Evolutionary conservation across 92 coral and sea anemone species (phyloP).

Genomic region (Actinernus sp.): DNA sequence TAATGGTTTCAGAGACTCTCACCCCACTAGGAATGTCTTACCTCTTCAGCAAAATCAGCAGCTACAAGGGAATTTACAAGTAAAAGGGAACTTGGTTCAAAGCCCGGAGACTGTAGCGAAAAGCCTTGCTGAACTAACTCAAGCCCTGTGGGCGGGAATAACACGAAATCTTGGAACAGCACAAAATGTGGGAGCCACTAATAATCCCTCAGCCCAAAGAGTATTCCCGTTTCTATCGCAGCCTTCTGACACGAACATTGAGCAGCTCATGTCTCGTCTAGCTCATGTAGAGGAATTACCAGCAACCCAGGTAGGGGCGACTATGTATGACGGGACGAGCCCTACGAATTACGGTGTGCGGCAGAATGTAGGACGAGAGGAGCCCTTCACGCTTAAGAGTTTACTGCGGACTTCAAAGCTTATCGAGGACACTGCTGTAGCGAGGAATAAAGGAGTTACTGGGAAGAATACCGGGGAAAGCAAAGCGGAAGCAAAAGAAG

Average conservation of each 20-base stretch:
- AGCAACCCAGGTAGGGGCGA: conserved; percentile 13
- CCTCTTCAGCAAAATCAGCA: not conserved
- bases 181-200: not conserved
- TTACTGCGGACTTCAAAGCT: conserved; percentile 50
- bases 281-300: conserved; percentile 29
- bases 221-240: conserved; percentile 10
- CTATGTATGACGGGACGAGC: conserved; percentile 7
- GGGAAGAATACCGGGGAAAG: no score
- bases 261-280: conserved; percentile 26
- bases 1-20: not conserved
- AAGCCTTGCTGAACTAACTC: not conserved
- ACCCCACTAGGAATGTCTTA: not conserved
- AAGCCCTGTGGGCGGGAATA: conserved; percentile 1
- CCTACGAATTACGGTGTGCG: conserved; percentile 32
- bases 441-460: conserved; percentile 36
- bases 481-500: no score
- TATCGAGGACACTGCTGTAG: conserved; percentile 37
- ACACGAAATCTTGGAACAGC: not conserved
- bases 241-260: conserved; percentile 5
- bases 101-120: not conserved
- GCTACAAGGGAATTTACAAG: no score
- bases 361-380: conserved; percentile 25
- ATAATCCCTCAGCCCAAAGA: no score
- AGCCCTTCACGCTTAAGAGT: conserved; percentile 22
- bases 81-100: not conserved